Conservation (phyloP, 2,113 vertebrate species). For the Sturnira hondurensis region DNA sequence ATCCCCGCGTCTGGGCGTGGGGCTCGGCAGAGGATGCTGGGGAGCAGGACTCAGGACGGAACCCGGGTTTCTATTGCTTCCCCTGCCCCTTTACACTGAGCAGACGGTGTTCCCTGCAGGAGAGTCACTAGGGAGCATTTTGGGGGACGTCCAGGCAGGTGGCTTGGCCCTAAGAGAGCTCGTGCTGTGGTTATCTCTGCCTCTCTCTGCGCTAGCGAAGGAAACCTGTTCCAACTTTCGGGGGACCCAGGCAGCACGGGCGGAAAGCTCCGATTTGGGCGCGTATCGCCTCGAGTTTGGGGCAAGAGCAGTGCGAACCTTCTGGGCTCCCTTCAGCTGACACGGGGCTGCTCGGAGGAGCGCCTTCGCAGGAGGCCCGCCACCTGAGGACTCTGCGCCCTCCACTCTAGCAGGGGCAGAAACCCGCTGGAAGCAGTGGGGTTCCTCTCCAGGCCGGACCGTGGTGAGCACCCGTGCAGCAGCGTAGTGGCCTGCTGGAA, state of each 20-base stretch:
- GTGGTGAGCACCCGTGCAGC: background rate
- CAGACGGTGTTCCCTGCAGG: background rate
- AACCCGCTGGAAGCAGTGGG: background rate
- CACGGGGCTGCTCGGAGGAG: background rate
- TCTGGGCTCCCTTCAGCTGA: background rate
- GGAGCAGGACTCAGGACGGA: background rate
- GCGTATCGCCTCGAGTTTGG: background rate
- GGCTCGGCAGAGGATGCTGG: background rate
- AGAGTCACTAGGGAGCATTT: background rate
- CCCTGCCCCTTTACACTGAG: too few species aligned
- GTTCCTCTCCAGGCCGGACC: background rate
- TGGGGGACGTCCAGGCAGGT: background rate
- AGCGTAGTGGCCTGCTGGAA: background rate
- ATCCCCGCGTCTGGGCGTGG: background rate
- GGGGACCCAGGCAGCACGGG: background rate
- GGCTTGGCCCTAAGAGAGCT: background rate
- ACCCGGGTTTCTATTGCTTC: too few species aligned
- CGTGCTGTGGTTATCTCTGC: background rate
- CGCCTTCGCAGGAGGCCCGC: background rate
- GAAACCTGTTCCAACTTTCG: slow-evolving; percentile 51
- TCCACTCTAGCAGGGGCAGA: background rate
- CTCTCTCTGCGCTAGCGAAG: background rate
- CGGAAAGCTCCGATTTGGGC: background rate
- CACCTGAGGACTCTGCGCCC: slow-evolving; percentile 61
- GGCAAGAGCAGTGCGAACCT: background rate